Conservation (phyloP, 2,113 vertebrate genomes). For the Myotis yumanensis region DNA sequence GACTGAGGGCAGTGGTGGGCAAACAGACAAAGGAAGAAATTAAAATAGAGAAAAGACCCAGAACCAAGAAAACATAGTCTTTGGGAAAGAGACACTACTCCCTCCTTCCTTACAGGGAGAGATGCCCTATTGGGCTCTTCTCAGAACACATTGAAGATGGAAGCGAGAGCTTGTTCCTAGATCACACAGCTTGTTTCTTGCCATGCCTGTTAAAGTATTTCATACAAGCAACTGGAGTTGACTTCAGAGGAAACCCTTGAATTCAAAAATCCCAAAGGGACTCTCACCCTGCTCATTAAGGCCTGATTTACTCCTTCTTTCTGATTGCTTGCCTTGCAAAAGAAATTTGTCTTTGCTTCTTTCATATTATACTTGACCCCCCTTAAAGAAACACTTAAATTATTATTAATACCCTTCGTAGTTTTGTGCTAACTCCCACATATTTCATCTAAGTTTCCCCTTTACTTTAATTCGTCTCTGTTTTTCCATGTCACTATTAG, state of each 20-base stretch:
- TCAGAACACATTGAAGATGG: neutral
- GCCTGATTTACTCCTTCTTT: slow-evolving; percentile 78
- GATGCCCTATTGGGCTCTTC: accelerated
- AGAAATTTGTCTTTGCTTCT: slow-evolving; percentile 76
- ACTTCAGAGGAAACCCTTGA: slow-evolving; percentile 59
- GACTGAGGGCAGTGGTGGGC: accelerated
- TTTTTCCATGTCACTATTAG: slow-evolving; percentile 73
- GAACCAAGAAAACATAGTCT: neutral
- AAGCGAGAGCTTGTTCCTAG: neutral
- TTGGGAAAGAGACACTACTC: neutral
- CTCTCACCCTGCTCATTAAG: slow-evolving; percentile 76
- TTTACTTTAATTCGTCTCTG: slow-evolving; percentile 47
- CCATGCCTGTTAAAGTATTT: neutral
- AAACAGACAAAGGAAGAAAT: neutral
- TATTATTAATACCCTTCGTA: slow-evolving; percentile 71
- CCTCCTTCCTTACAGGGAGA: neutral
- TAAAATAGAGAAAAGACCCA: neutral
- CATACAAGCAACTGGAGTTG: slow-evolving; percentile 62
- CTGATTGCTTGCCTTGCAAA: slow-evolving; percentile 63
- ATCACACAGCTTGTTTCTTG: neutral
- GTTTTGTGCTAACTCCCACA: slow-evolving; percentile 57
- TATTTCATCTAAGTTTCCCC: slow-evolving; percentile 63
- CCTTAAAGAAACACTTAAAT: slow-evolving; percentile 68
- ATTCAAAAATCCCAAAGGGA: slow-evolving; percentile 67
- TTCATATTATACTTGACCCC: slow-evolving; percentile 77